Percentiles rank a stretch among this genome's conserved stretches.
Conservation (phyloP, 1,140 invertebrate species). For the Atta colombica region DNA sequence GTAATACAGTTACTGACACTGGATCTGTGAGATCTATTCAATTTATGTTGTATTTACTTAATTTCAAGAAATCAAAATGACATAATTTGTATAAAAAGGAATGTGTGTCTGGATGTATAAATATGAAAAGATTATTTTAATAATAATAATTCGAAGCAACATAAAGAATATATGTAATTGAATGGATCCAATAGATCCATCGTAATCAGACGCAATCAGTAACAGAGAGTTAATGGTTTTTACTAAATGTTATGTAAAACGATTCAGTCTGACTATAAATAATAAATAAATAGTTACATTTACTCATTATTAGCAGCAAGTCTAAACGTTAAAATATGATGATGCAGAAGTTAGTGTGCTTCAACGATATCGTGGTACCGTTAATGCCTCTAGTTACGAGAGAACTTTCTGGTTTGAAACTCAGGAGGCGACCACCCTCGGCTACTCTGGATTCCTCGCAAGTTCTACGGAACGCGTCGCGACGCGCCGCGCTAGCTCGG, state of each 20-base stretch:
- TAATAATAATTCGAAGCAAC: too few relatives aligned
- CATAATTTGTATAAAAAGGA: too few relatives aligned
- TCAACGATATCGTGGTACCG: neutral
- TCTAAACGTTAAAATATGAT: neutral
- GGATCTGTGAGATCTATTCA: too few relatives aligned
- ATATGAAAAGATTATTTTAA: too few relatives aligned
- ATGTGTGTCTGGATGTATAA: too few relatives aligned
- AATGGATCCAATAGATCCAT: too few relatives aligned
- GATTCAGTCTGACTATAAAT: neutral
- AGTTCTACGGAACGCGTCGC: neutral
- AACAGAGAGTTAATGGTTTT: neutral
- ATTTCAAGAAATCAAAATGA: too few relatives aligned
- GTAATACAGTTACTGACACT: too few relatives aligned
- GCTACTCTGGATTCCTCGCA: conserved; percentile 16
- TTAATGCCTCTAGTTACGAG: neutral
- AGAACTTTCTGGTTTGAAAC: conserved; percentile 11
- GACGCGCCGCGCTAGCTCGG: neutral
- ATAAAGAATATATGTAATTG: too few relatives aligned
- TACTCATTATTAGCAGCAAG: too few relatives aligned
- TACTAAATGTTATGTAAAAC: neutral
- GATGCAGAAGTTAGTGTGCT: neutral
- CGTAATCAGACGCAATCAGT: too few relatives aligned
- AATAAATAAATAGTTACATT: neutral
- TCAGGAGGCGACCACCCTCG: neutral
- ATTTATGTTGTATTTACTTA: too few relatives aligned